Evolutionary conservation across 2,888 invertebrate genomes (phyloP).

Genomic region (Euzetes globulus): DNA sequence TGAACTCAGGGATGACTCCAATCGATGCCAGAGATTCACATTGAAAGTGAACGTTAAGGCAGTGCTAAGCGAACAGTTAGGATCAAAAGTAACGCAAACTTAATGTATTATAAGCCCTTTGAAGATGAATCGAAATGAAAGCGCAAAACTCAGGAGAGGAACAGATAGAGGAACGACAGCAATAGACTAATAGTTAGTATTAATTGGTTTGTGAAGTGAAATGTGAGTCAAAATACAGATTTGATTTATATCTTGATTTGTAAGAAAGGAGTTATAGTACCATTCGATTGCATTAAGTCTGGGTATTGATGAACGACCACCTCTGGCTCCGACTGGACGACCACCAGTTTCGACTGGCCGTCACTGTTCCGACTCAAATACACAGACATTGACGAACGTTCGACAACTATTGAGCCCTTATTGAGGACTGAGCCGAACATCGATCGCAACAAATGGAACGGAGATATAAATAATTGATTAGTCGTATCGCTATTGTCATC

Average conservation of each 20-base stretch:
- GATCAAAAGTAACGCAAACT: neutral
- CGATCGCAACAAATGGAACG: slow-evolving; percentile 16
- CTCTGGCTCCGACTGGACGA: slow-evolving; percentile 20
- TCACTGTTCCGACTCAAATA: slow-evolving; percentile 5
- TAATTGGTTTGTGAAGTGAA: slow-evolving; percentile 2
- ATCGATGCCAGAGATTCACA: neutral
- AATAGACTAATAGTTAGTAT: neutral
- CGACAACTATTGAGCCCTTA: neutral
- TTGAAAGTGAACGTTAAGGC: neutral
- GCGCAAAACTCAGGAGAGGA: neutral
- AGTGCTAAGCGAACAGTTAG: neutral
- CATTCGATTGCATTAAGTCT: neutral
- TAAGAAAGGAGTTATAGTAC: neutral
- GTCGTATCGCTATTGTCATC: neutral
- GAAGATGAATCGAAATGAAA: neutral
- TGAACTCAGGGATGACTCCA: neutral
- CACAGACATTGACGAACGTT: neutral
- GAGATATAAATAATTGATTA: slow-evolving; percentile 17
- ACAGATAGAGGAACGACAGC: neutral
- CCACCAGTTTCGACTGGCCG: slow-evolving; percentile 12
- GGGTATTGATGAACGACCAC: slow-evolving; percentile 22
- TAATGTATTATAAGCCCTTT: neutral
- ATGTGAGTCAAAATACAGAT: slow-evolving; percentile 5
- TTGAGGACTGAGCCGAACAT: neutral
- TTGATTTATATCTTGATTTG: neutral